These are phyloP conservation scores for Oceanodroma leucorhoa DNA, from an alignment of 2,797 vertebrate species.

Conservation along the genomic window DNA sequence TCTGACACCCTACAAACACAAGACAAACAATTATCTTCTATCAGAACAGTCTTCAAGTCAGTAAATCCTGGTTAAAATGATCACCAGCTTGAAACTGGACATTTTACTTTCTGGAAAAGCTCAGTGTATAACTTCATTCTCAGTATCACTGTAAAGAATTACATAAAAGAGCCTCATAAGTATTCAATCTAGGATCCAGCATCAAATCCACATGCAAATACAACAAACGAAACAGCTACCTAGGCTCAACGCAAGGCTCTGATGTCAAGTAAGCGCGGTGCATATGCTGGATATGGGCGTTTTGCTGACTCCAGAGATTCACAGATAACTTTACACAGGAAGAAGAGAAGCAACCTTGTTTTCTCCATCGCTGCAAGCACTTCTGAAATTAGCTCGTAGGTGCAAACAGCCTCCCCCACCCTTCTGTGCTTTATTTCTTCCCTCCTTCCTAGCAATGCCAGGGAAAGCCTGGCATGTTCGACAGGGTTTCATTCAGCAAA, in stretches of 20 bases:
- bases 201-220: background rate
- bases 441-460: background rate
- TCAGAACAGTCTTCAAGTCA: background rate
- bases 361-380: background rate
- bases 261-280: background rate
- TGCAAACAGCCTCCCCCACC: constrained; percentile 35
- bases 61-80: background rate
- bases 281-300: background rate
- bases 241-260: background rate
- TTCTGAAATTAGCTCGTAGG: background rate
- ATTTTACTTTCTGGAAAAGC: background rate
- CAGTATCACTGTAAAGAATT: background rate
- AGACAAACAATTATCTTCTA: background rate
- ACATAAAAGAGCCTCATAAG: background rate
- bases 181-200: background rate
- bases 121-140: background rate
- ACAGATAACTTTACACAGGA: background rate
- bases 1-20: background rate
- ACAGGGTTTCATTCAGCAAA: background rate
- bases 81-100: background rate
- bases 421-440: constrained; percentile 26
- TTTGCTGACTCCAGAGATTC: constrained; percentile 28
- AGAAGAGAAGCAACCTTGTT: constrained; percentile 5
- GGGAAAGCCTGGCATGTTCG: background rate
- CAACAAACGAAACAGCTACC: background rate